These are phyloP conservation scores for Guaruba guarouba DNA, from an alignment of 2,113 vertebrate genomes.

Conservation along the genomic window DNA sequence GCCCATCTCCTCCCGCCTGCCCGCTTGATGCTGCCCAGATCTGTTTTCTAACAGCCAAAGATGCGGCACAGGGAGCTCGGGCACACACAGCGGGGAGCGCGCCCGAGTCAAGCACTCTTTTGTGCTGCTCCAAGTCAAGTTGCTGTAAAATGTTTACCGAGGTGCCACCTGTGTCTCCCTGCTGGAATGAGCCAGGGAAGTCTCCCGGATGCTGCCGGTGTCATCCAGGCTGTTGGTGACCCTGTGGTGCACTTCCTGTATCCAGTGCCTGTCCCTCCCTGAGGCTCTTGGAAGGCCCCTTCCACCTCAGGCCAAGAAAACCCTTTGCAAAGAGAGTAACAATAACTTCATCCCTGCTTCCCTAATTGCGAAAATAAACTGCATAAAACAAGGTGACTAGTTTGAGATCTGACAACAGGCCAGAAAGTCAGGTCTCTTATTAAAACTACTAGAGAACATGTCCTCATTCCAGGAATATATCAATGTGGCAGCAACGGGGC, in stretches of 20 bases:
- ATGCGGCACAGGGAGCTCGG: background rate
- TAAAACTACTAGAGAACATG: background rate
- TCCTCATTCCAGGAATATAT: background rate
- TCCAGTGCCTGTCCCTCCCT: background rate
- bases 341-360: background rate
- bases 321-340: background rate
- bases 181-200: background rate
- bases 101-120: background rate
- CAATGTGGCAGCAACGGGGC: background rate
- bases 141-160: background rate
- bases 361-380: background rate
- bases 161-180: background rate
- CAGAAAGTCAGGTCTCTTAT: background rate
- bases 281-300: background rate
- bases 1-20: conserved; percentile 5
- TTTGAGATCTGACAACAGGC: background rate
- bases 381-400: background rate
- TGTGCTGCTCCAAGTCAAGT: background rate
- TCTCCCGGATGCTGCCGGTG: background rate
- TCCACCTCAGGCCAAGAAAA: background rate
- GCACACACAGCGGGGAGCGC: accelerated
- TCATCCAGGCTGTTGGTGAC: background rate
- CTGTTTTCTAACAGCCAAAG: background rate
- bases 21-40: background rate
- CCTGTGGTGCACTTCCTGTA: background rate